Evolutionary conservation across 2,113 vertebrate species (phyloP).

Genomic region (Pteruthius melanotis): DNA sequence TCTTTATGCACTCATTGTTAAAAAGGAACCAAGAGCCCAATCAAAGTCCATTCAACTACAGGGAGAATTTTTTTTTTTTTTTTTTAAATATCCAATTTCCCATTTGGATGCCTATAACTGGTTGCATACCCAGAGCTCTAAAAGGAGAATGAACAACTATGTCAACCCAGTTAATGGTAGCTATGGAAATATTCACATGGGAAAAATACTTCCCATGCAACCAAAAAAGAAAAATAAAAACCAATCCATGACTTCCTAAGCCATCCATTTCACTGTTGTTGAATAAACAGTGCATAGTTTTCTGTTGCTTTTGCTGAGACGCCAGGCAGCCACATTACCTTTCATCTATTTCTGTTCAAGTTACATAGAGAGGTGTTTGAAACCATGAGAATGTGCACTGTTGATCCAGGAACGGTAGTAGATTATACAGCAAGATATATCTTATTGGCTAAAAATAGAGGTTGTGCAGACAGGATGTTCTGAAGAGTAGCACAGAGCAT

Average conservation of each 20-base stretch:
- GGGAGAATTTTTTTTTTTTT: not conserved
- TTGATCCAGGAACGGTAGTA: conserved; percentile 37
- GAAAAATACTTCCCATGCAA: not conserved
- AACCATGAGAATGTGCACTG: conserved; percentile 27
- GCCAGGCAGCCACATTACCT: not conserved
- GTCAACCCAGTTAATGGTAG: not conserved
- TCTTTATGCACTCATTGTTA: not conserved
- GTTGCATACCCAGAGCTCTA: not conserved
- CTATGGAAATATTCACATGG: not conserved
- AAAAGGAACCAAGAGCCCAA: not conserved
- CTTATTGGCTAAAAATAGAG: conserved; percentile 28
- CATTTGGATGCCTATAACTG: not conserved
- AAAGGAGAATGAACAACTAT: not conserved
- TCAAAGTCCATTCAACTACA: not conserved
- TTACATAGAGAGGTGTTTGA: conserved; percentile 15
- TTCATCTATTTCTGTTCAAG: conserved; percentile 47
- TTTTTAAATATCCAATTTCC: not conserved
- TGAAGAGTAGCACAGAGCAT: not conserved
- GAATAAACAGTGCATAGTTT: not conserved
- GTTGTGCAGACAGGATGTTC: conserved; percentile 16
- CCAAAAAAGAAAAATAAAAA: not conserved
- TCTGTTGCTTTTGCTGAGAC: not conserved
- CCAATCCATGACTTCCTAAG: not conserved
- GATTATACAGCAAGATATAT: conserved; percentile 13
- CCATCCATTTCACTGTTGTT: not conserved